Evolutionary conservation across 2,797 vertebrate species (phyloP).

Genomic region (Sandelia bainsii): DNA sequence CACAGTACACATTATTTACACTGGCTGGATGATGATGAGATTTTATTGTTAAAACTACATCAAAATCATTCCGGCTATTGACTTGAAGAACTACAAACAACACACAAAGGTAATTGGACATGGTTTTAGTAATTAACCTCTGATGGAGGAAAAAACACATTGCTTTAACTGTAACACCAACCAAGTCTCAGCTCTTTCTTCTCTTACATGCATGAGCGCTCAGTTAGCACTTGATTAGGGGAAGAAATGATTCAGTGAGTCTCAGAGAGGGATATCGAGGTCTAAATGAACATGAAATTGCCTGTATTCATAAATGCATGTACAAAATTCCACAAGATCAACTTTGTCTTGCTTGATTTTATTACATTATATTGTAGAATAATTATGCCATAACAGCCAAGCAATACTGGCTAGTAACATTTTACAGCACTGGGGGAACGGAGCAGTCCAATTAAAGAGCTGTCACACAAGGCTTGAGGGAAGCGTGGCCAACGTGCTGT

Average conservation of each 20-base stretch:
- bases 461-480: slow-evolving; percentile 76
- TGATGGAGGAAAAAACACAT: slow-evolving; percentile 43
- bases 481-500: slow-evolving; percentile 68
- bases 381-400: slow-evolving; percentile 72
- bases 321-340: slow-evolving; percentile 51
- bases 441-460: slow-evolving; percentile 80
- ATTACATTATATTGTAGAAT: slow-evolving; percentile 65
- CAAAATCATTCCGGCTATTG: slow-evolving; percentile 33
- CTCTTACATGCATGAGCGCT: slow-evolving; percentile 58
- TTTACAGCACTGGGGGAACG: slow-evolving; percentile 61
- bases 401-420: slow-evolving; percentile 65
- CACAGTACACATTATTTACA: slow-evolving; percentile 26
- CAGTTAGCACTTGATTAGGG: slow-evolving; percentile 58
- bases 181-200: slow-evolving; percentile 42
- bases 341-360: slow-evolving; percentile 69
- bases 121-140: slow-evolving; percentile 60
- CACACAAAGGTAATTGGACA: slow-evolving; percentile 64
- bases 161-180: slow-evolving; percentile 45
- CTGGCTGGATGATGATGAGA: slow-evolving; percentile 20
- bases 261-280: slow-evolving; percentile 43
- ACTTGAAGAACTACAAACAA: slow-evolving; percentile 54
- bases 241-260: slow-evolving; percentile 51
- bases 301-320: slow-evolving; percentile 43
- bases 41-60: slow-evolving; percentile 15
- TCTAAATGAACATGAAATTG: slow-evolving; percentile 55